Evolutionary conservation across 2,888 invertebrate genomes (phyloP).

Genomic region (Chalcosyrphus nemorum): DNA sequence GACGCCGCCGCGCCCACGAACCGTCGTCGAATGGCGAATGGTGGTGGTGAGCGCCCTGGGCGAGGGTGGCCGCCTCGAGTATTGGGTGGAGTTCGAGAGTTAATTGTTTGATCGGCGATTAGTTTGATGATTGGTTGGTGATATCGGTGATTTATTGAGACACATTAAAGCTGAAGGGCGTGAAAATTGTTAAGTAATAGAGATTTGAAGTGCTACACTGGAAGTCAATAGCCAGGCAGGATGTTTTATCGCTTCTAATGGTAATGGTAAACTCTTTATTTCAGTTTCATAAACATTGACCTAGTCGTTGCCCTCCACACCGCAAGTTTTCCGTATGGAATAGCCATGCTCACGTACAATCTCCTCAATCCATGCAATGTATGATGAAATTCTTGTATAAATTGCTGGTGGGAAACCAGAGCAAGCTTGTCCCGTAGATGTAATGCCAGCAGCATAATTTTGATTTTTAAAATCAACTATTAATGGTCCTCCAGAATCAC

Average conservation of each 20-base stretch:
- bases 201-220: neutral
- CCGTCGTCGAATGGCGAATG: neutral
- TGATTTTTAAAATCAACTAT: conserved; percentile 38
- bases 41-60: neutral
- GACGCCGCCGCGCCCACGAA: conserved; percentile 57
- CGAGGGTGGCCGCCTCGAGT: neutral
- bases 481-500: conserved; percentile 74
- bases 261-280: neutral
- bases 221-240: neutral
- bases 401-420: conserved; percentile 59
- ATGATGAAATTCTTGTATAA: conserved; percentile 58
- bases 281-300: no score
- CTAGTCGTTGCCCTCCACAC: no score
- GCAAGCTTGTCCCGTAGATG: conserved; percentile 72
- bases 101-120: conserved; percentile 73
- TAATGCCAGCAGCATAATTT: conserved; percentile 68
- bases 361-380: conserved; percentile 61
- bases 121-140: conserved; percentile 66
- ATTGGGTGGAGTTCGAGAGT: conserved; percentile 51
- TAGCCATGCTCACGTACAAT: neutral
- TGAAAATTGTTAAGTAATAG: conserved; percentile 53
- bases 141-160: conserved; percentile 65
- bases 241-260: neutral
- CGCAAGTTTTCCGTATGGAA: conserved; percentile 9
- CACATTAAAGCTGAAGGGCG: conserved; percentile 41